These are phyloP conservation scores for Dryomyza anilis DNA, from an alignment of 2,888 invertebrate species.

Conservation along the genomic window DNA sequence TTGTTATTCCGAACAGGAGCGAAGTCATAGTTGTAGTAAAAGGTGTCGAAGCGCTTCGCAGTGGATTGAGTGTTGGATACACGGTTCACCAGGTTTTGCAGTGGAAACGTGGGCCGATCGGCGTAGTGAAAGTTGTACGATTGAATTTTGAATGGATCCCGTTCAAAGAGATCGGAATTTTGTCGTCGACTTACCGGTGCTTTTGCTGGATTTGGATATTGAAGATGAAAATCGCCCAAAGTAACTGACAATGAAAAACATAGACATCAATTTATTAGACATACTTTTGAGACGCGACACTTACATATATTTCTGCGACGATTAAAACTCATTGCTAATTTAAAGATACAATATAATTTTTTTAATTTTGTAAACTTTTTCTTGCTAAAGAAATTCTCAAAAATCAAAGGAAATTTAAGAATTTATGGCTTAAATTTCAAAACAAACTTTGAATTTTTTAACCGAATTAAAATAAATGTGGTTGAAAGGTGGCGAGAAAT, in stretches of 20 bases:
- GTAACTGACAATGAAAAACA: constrained; percentile 27
- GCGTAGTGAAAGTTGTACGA: constrained; percentile 56
- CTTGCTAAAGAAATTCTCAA: constrained; percentile 29
- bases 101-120: constrained; percentile 42
- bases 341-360: constrained; percentile 36
- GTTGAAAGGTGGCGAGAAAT: constrained; percentile 16
- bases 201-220: constrained; percentile 27
- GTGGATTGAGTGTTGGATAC: constrained; percentile 2
- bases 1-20: constrained; percentile 31
- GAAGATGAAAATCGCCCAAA: constrained; percentile 37
- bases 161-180: constrained; percentile 46
- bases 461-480: neutral
- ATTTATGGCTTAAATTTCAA: constrained; percentile 29
- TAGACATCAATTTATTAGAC: neutral
- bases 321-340: constrained; percentile 38
- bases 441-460: constrained; percentile 31
- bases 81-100: constrained; percentile 33
- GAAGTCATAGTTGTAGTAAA: constrained; percentile 49
- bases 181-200: constrained; percentile 28
- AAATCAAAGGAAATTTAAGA: constrained; percentile 26
- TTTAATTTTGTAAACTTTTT: constrained; percentile 32
- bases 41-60: constrained; percentile 40
- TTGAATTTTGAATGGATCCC: constrained; percentile 55
- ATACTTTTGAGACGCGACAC: neutral
- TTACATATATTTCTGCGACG: constrained; percentile 38